Conservation (phyloP, 2,113 vertebrate genomes). For the Dipodomys merriami region DNA sequence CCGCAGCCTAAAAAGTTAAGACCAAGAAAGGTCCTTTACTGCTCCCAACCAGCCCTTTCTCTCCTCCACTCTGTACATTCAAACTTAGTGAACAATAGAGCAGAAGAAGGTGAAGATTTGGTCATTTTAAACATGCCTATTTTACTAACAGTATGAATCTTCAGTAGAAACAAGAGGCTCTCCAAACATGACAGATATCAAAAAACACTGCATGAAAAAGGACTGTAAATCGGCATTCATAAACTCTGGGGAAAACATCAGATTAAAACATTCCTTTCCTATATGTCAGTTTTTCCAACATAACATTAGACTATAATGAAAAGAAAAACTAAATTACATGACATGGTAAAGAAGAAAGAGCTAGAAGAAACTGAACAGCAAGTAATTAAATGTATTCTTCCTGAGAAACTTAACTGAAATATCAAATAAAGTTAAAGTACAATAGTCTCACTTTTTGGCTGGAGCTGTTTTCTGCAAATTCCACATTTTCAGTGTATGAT, state of each 20-base stretch:
- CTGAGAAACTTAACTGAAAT: slow-evolving; percentile 49
- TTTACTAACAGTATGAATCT: background rate
- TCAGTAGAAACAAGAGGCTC: background rate
- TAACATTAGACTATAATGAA: slow-evolving; percentile 23
- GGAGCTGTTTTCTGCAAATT: slow-evolving; percentile 99
- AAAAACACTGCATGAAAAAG: slow-evolving; percentile 15
- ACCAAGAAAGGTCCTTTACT: background rate
- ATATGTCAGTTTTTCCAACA: slow-evolving; percentile 33
- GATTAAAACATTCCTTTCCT: background rate
- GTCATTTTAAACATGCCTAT: background rate
- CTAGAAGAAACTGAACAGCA: slow-evolving; percentile 16
- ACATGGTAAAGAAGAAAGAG: slow-evolving; percentile 32
- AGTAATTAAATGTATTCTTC: slow-evolving; percentile 46
- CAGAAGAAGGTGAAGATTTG: background rate
- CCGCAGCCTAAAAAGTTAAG: slow-evolving; percentile 3
- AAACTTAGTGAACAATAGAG: slow-evolving; percentile 1
- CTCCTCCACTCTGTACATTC: background rate
- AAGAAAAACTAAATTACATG: background rate
- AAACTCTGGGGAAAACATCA: slow-evolving; percentile 31
- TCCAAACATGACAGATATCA: slow-evolving; percentile 9
- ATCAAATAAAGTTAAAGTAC: slow-evolving; percentile 37
- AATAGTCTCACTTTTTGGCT: slow-evolving; percentile 93
- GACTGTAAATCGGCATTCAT: slow-evolving; percentile 1
- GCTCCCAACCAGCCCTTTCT: background rate
- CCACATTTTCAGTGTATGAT: slow-evolving; percentile 99